These are phyloP conservation scores for Symphodus melops DNA, from an alignment of 2,113 vertebrate genomes.

Conservation along the genomic window DNA sequence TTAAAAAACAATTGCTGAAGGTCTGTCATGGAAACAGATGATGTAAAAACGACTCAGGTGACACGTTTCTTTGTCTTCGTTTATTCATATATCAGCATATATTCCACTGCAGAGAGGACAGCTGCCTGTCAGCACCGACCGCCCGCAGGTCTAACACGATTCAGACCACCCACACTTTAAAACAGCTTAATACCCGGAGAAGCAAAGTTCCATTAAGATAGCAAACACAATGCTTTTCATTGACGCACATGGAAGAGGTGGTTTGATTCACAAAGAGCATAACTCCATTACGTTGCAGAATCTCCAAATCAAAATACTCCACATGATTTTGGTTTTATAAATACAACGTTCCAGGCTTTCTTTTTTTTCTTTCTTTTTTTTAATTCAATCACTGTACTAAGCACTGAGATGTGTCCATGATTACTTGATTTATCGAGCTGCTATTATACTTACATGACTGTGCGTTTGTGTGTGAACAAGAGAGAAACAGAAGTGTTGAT, in stretches of 20 bases:
- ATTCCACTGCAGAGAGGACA: constrained; percentile 89
- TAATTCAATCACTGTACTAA: constrained; percentile 79
- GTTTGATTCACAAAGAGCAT: constrained; percentile 72
- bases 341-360: constrained; percentile 85
- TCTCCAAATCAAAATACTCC: constrained; percentile 83
- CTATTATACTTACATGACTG: constrained; percentile 63
- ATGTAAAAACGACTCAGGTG: neutral
- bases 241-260: constrained; percentile 73
- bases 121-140: constrained; percentile 20
- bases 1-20: too few relatives aligned
- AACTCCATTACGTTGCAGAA: constrained; percentile 83
- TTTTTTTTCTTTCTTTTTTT: constrained; percentile 10
- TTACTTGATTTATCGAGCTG: constrained; percentile 82
- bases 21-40: too few relatives aligned
- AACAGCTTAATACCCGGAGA: constrained; percentile 66
- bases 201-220: constrained; percentile 72
- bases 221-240: constrained; percentile 76
- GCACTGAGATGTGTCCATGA: constrained; percentile 84
- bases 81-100: constrained; percentile 85
- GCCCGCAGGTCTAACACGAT: constrained; percentile 41
- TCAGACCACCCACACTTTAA: constrained; percentile 47
- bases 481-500: constrained; percentile 76
- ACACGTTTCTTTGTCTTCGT: constrained; percentile 43
- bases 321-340: constrained; percentile 86
- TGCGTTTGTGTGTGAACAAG: constrained; percentile 46